Evolutionary conservation across 2,797 vertebrate species (phyloP), one percentile per base, ranked within the genome.

Genomic region (Podarcis lilfordi): DNA sequence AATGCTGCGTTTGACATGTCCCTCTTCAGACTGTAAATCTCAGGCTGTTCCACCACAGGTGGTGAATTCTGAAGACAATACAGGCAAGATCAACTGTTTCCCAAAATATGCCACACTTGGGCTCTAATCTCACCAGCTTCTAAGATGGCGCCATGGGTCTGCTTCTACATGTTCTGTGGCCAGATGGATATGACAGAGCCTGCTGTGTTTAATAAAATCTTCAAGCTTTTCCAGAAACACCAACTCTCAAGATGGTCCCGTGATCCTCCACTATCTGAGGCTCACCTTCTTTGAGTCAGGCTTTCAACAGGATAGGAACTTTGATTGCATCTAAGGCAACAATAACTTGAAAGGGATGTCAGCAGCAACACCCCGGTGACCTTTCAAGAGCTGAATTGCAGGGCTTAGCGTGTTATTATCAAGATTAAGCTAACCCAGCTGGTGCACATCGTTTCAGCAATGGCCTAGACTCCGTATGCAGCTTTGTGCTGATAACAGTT

Each of bases 351-450:
- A 85, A 85, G 29, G 29, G 21, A 66, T 64, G 37, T 61, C 82
- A 27, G 72, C 45, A 8, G 69, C 72, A 85, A 45, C 17, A n/a
- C 61, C 80, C 59, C 4, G 10, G 29, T 59, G 75, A 68, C 75
- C 79, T 88, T 86, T 88, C 78, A 78, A 32, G 17, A 79, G 32
- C 76, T 40, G n/a, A 66, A 76, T 8, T 4, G 55, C 81, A 72
- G 37, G 29, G 66, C 74, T 85, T 37, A 71, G 15, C 29, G 40
- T n/a, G 15, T 69, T 69, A 87, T 79, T 77, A 78, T 88, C 86
- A 82, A 85, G 89, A 82, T 88, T 43, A 90, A 88, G 74, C 89
- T 61, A 87, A 85, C 77, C 21, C 78, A 43, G 82, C 61, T 69
- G n/a, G 61, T 9, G 75, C 10, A 25, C 64, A 59, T 82, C 78